These are phyloP conservation scores for Triplophysa rosa DNA, from an alignment of 2,113 vertebrate species.

Conservation along the genomic window DNA sequence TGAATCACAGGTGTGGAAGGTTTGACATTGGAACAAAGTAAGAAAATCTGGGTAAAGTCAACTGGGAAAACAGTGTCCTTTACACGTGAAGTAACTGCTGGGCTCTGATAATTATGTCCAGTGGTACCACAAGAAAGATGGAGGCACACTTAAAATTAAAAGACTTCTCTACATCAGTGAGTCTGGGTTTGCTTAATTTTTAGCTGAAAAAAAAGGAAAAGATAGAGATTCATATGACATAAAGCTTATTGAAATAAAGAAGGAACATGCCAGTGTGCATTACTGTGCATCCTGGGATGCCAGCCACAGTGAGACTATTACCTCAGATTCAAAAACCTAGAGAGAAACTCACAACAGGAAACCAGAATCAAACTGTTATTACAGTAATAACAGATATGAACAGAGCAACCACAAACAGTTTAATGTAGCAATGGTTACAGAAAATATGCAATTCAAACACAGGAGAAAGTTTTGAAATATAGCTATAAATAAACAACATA, in stretches of 20 bases:
- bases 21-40: background rate
- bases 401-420: too few relatives aligned
- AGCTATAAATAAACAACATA: too few relatives aligned
- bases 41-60: background rate
- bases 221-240: background rate
- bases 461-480: too few relatives aligned
- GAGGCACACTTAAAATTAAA: slow-evolving; percentile 10
- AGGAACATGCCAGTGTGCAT: background rate
- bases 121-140: background rate
- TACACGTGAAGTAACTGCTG: slow-evolving; percentile 1
- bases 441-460: too few relatives aligned
- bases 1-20: background rate
- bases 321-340: background rate
- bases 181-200: fast-evolving
- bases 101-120: background rate
- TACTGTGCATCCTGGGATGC: background rate
- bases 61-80: background rate
- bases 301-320: slow-evolving; percentile 1
- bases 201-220: background rate
- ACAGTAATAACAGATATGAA: background rate
- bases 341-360: background rate
- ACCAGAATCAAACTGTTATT: background rate
- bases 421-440: too few relatives aligned
- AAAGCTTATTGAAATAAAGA: background rate
- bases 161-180: background rate